These are phyloP conservation scores for Tupaia tana DNA, from an alignment of 2,113 vertebrate genomes.

Conservation along the genomic window DNA sequence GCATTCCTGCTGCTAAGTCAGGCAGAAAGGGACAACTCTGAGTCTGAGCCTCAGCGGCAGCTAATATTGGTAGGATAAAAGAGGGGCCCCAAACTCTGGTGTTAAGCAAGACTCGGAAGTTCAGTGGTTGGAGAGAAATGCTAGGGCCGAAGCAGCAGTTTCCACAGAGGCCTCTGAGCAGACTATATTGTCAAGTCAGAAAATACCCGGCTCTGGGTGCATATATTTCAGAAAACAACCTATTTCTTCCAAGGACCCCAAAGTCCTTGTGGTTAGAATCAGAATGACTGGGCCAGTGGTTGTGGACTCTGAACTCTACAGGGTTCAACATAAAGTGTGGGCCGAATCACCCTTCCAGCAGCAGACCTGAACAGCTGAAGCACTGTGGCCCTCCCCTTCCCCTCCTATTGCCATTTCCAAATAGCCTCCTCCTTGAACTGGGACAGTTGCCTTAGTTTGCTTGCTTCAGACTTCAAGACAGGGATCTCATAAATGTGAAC, in stretches of 20 bases:
- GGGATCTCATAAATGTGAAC: not conserved
- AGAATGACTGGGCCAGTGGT: not conserved
- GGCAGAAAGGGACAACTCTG: not conserved
- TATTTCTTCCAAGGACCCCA: slow-evolving; percentile 37
- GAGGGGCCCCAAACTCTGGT: not conserved
- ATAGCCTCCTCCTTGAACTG: not conserved
- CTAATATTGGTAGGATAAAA: slow-evolving; percentile 55
- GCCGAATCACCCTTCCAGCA: not conserved
- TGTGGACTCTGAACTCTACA: not conserved
- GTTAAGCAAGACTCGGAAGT: slow-evolving; percentile 33
- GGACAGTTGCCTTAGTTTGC: not conserved
- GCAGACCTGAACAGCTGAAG: not conserved
- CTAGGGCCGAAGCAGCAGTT: slow-evolving; percentile 1
- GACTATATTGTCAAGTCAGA: not conserved
- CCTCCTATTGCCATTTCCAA: not conserved
- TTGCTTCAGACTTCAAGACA: not conserved
- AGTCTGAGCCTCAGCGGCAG: not conserved
- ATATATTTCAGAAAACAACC: not conserved
- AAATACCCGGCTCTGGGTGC: slow-evolving; percentile 19
- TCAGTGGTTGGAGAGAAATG: slow-evolving; percentile 32
- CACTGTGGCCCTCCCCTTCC: not conserved
- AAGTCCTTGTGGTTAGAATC: not conserved
- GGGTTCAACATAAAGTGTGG: not conserved
- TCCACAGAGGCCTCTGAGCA: not conserved
- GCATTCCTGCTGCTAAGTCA: slow-evolving; percentile 23